phyloP scores from a whole-genome alignment of 2,888 invertebrate genomes.

The Erebia epiphron region DNA sequence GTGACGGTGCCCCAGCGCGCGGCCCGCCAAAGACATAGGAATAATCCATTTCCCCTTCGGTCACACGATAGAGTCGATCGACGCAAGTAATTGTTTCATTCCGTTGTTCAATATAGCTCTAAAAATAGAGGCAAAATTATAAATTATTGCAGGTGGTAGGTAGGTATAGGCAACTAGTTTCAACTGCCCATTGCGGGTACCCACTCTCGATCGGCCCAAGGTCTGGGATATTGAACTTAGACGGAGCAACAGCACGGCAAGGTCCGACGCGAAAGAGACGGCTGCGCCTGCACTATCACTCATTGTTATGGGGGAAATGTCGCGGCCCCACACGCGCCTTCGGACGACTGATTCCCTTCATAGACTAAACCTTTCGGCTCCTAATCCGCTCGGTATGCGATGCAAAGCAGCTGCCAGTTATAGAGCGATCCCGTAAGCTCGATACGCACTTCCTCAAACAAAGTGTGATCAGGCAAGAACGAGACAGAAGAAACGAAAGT shows the following conservation, averaged over 20 bases:
- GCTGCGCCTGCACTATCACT: slow-evolving; percentile 69
- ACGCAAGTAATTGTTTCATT: slow-evolving; percentile 47
- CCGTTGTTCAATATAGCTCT: slow-evolving; percentile 54
- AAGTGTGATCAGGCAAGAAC: slow-evolving; percentile 49
- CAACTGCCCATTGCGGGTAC: slow-evolving; percentile 61
- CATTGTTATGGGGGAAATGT: slow-evolving; percentile 79
- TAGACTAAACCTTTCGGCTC: slow-evolving; percentile 61
- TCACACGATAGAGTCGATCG: slow-evolving; percentile 30
- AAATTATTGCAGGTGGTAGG: slow-evolving; percentile 65
- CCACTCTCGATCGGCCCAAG: slow-evolving; percentile 76
- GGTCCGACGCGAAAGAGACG: slow-evolving; percentile 75
- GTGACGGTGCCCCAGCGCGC: slow-evolving; percentile 56
- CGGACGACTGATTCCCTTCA: slow-evolving; percentile 57
- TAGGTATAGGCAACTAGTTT: slow-evolving; percentile 73
- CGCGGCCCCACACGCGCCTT: slow-evolving; percentile 72
- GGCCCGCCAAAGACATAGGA: slow-evolving; percentile 62
- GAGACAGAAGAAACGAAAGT: slow-evolving; percentile 41
- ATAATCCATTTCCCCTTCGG: slow-evolving; percentile 58
- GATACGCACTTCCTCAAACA: slow-evolving; percentile 71
- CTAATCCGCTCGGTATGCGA: slow-evolving; percentile 69
- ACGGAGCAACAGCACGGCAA: slow-evolving; percentile 74
- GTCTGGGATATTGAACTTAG: slow-evolving; percentile 82
- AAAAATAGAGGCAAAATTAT: slow-evolving; percentile 67
- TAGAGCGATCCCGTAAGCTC: slow-evolving; percentile 62
- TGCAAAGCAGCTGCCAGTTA: slow-evolving; percentile 63